A percentile compares a stretch with the other conserved stretches of the same genome.
These are phyloP conservation scores for Pardosa pseudoannulata DNA, from an alignment of 2,888 invertebrate genomes.

Conservation along the genomic window DNA sequence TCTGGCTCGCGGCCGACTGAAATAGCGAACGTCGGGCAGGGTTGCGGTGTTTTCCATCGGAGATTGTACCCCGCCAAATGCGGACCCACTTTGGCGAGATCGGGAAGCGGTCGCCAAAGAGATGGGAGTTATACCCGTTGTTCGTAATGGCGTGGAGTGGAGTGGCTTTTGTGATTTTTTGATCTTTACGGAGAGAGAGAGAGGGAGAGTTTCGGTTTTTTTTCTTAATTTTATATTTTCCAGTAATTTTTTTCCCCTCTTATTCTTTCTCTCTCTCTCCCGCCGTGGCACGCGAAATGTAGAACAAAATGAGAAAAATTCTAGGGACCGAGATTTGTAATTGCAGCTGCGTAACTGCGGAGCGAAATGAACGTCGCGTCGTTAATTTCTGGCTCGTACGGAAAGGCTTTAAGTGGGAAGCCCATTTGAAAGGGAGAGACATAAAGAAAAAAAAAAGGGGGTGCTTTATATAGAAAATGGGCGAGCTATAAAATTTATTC, in stretches of 20 bases:
- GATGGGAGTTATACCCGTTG: constrained; percentile 12
- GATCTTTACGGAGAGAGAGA: constrained; percentile 10
- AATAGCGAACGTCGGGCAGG: constrained; percentile 18
- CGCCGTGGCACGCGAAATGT: constrained; percentile 6
- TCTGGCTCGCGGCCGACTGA: constrained; percentile 56
- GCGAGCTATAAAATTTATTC: neutral
- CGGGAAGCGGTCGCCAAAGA: constrained; percentile 13
- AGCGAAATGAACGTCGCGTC: neutral
- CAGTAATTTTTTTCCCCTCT: neutral
- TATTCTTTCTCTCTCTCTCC: constrained; percentile 1
- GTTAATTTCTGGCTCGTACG: constrained; percentile 1
- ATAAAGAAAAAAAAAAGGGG: neutral
- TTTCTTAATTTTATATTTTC: constrained; percentile 1
- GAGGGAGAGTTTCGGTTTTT: constrained; percentile 12
- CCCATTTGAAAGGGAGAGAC: constrained; percentile 23
- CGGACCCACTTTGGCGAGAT: neutral
- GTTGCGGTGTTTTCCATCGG: constrained; percentile 27
- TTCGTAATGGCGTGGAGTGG: neutral
- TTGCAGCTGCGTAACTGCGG: neutral
- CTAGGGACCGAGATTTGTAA: neutral
- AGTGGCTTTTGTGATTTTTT: constrained; percentile 4
- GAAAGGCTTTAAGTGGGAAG: neutral
- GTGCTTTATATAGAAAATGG: neutral
- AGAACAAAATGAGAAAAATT: constrained; percentile 11
- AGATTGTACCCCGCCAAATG: constrained; percentile 25